Percentiles rank a stretch among this genome's conserved stretches.
These are phyloP conservation scores for Anguilla japonica DNA, from an alignment of 2,113 vertebrate species.

Conservation along the genomic window DNA sequence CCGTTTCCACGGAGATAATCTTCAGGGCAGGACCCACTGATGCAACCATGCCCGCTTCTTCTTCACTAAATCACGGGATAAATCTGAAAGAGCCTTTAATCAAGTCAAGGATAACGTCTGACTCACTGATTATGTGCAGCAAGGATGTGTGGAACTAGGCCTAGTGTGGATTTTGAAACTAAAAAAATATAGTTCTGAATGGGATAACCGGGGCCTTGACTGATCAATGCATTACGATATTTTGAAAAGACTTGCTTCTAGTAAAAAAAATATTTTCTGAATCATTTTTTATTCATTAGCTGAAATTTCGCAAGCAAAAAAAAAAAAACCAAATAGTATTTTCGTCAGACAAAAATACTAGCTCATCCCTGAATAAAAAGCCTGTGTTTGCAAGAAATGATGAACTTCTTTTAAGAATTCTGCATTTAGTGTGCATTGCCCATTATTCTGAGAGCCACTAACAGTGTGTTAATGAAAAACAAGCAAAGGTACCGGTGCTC, in stretches of 20 bases:
- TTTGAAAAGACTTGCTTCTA: neutral
- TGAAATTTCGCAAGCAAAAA: neutral
- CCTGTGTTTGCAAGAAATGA: neutral
- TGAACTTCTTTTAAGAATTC: neutral
- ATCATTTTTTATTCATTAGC: neutral
- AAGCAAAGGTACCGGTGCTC: neutral
- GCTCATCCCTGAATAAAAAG: neutral
- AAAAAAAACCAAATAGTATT: neutral
- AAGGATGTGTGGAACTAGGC: neutral
- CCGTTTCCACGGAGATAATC: constrained; percentile 50
- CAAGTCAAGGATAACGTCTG: neutral
- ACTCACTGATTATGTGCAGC: neutral
- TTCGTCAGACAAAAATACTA: neutral
- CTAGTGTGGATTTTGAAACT: neutral
- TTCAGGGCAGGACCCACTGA: constrained; percentile 8
- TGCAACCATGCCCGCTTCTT: neutral
- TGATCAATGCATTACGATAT: neutral
- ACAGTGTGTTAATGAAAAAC: neutral
- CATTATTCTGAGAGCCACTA: neutral
- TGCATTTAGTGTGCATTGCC: neutral
- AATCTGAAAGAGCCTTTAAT: neutral
- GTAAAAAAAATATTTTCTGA: neutral
- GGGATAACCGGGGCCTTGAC: neutral
- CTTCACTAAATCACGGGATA: neutral
- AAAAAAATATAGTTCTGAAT: neutral